phyloP scores from a whole-genome alignment of 2,888 invertebrate genomes.

The Myathropa florea region DNA sequence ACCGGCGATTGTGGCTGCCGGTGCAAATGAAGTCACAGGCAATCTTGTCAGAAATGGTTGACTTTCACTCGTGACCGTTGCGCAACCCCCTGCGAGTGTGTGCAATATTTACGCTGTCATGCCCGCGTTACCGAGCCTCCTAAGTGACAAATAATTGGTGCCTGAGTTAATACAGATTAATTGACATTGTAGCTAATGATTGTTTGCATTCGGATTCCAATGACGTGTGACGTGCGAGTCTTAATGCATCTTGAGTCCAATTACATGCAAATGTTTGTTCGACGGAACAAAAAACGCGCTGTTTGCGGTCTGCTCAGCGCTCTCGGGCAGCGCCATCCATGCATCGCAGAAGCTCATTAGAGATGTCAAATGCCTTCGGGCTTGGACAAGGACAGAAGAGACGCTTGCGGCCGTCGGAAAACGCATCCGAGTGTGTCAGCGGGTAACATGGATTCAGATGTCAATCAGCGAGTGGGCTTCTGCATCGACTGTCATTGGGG shows the following conservation, averaged over 20 bases:
- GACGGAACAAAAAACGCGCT: not conserved
- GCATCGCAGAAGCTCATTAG: slow-evolving; percentile 9
- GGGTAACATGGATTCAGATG: slow-evolving; percentile 45
- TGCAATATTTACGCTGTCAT: slow-evolving; percentile 7
- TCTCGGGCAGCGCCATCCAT: not conserved
- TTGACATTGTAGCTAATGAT: slow-evolving; percentile 49
- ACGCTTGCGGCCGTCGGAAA: slow-evolving; percentile 2
- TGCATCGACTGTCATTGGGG: slow-evolving; percentile 22
- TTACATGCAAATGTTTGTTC: slow-evolving; percentile 23
- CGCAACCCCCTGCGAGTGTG: not conserved
- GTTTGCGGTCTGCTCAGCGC: not conserved
- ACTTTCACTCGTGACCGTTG: slow-evolving; percentile 2
- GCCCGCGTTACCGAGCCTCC: not conserved
- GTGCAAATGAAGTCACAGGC: slow-evolving; percentile 3
- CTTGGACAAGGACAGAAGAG: not conserved
- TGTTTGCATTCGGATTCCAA: slow-evolving; percentile 46
- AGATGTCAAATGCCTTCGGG: slow-evolving; percentile 21
- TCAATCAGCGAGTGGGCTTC: slow-evolving; percentile 37
- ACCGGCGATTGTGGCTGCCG: not conserved
- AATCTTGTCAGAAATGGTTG: not conserved
- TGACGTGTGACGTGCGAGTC: slow-evolving; percentile 24
- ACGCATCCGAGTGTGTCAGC: slow-evolving; percentile 22
- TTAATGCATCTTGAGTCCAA: not conserved
- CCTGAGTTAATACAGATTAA: slow-evolving; percentile 56
- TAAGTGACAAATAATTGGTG: slow-evolving; percentile 50